Percentiles rank a stretch among this genome's conserved stretches.
phyloP scores from a whole-genome alignment of 2,797 vertebrate genomes.

The Anguilla obscura region DNA sequence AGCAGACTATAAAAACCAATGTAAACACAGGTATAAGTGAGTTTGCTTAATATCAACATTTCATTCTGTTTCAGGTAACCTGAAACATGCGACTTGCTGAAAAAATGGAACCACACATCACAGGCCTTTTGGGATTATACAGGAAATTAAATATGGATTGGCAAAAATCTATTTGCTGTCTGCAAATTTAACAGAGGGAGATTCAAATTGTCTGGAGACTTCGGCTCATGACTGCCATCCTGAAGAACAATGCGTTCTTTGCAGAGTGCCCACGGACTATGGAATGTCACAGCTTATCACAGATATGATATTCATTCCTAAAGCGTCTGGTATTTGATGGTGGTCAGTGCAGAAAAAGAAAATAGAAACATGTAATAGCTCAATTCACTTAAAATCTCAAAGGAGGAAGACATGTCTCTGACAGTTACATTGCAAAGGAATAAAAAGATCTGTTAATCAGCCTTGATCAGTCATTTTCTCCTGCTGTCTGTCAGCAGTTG shows the following conservation, averaged over 20 bases:
- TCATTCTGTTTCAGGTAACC: not conserved
- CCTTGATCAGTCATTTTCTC: not conserved
- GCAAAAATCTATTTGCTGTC: not conserved
- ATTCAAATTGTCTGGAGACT: constrained; percentile 6
- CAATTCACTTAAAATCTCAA: not conserved
- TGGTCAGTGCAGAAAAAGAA: not conserved
- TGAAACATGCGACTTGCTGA: not conserved
- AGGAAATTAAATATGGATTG: constrained; percentile 3
- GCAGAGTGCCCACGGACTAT: not conserved
- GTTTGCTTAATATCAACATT: not conserved
- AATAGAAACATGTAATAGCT: not conserved
- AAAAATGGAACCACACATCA: not conserved
- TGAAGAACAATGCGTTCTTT: not conserved
- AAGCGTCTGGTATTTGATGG: not conserved
- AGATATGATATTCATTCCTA: not conserved
- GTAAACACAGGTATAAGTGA: not conserved
- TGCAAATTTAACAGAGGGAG: not conserved
- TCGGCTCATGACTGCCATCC: not conserved
- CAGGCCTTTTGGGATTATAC: not conserved
- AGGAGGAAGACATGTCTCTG: not conserved
- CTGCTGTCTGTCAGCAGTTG: not conserved
- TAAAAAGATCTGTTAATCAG: not conserved
- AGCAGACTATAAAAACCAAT: not conserved
- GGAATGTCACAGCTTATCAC: not conserved
- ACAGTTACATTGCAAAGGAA: not conserved